phyloP scores from a whole-genome alignment of 2,797 vertebrate species.

The Apodemus agrarius region DNA sequence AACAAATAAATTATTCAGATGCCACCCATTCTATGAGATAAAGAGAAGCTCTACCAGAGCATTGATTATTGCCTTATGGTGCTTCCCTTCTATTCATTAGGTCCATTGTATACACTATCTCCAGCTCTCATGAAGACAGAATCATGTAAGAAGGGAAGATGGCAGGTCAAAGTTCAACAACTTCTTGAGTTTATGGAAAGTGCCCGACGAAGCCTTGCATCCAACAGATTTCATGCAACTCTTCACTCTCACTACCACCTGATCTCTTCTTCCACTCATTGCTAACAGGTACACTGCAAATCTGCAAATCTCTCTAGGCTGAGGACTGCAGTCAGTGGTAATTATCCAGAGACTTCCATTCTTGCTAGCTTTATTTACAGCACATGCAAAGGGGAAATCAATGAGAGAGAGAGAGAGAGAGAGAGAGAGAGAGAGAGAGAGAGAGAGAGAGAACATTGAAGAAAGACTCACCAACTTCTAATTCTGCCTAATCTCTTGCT shows the following conservation, averaged over 20 bases:
- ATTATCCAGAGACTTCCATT: not conserved
- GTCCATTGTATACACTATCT: rapidly evolving
- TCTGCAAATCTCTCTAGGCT: not conserved
- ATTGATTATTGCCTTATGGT: not conserved
- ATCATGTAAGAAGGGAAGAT: not conserved
- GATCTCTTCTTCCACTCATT: not conserved
- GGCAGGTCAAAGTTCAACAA: not conserved
- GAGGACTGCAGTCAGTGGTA: not conserved
- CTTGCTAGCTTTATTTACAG: not conserved
- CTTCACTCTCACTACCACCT: not conserved
- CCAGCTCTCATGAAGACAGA: not conserved
- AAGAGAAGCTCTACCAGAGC: not conserved
- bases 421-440: too few relatives aligned
- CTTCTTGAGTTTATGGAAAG: not conserved
- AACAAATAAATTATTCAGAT: not conserved
- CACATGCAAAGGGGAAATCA: not conserved
- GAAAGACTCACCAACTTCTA: not conserved
- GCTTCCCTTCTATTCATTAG: not conserved
- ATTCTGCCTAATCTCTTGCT: not conserved
- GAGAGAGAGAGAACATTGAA: too few relatives aligned
- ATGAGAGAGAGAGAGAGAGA: not conserved
- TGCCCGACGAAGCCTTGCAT: too few relatives aligned
- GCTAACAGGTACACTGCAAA: not conserved
- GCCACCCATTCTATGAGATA: not conserved
- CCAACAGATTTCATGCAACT: not conserved